These are phyloP conservation scores for Puma concolor DNA, from an alignment of 2,113 vertebrate species.

Conservation along the genomic window DNA sequence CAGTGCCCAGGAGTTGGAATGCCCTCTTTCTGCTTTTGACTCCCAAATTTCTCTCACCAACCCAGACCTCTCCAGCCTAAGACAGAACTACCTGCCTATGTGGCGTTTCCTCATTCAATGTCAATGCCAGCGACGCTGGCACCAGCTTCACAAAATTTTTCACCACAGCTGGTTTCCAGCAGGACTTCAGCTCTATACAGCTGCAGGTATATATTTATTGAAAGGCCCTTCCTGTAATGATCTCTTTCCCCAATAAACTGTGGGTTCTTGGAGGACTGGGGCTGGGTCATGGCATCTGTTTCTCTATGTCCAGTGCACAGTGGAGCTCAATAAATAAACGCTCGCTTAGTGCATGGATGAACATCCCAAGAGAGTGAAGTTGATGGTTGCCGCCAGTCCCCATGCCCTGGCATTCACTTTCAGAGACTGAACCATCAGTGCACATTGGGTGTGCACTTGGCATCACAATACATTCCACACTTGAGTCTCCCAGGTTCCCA, in stretches of 20 bases:
- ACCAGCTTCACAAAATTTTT: neutral
- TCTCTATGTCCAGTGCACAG: neutral
- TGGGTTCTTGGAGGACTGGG: neutral
- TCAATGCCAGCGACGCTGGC: neutral
- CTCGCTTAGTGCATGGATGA: neutral
- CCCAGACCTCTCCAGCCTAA: neutral
- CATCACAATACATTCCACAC: neutral
- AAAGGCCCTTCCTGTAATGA: rapidly evolving
- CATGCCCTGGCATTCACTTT: neutral
- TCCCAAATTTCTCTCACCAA: neutral
- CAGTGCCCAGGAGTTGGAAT: neutral
- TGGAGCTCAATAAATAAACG: neutral
- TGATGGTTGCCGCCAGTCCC: neutral
- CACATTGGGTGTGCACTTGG: neutral
- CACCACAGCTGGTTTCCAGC: neutral
- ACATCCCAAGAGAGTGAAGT: neutral
- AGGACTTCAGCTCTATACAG: neutral
- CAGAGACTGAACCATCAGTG: neutral
- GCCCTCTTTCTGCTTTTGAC: neutral
- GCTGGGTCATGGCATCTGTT: neutral
- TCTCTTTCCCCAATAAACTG: neutral
- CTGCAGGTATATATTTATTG: neutral
- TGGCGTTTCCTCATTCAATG: neutral
- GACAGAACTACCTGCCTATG: neutral
- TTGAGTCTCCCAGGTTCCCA: neutral